Evolutionary conservation across 1,140 invertebrate genomes (phyloP), one percentile per base, ranked within the genome.

Genomic region (Araneus ventricosus): DNA sequence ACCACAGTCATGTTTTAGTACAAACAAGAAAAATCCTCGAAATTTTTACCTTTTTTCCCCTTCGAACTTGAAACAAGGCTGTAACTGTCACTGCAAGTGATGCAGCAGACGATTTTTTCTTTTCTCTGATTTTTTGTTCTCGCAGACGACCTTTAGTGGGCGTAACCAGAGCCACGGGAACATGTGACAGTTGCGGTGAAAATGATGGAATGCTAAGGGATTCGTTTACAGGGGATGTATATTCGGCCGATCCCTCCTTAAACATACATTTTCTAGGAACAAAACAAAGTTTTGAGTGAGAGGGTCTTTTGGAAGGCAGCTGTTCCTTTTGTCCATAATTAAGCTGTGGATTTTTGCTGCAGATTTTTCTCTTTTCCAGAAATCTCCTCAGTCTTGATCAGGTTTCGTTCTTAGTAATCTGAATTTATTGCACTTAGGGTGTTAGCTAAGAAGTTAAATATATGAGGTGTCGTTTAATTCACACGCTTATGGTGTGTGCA

Each of bases 151-250:
- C 52, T 87, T 84, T 82, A 52, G 85, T 79, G 75, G 63, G 70
- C 67, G 70, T 79, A 59, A 90, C 61, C 39, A 22, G 67, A 75
- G 63, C 34, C 30, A 41, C 3, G 75, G 59, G 89, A 37, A 67
- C 89, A 41, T 61, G 79, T 91, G 89, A 84, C 89, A 91, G 89
- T 52, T 41, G 80, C 89, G 37, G 52, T n/a, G 37, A 82, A 84
- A 61, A 91, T 91, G 89, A 91, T 91, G 89, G 89, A 91, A 91
- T 91, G 89, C 80, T 37, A 41, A 27, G 45, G 61, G 86, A 88
- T 88, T 88, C 86, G 59, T 34, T 88, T 88, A 59, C 30, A 37
- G 57, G 70, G 34, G 70, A 34, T 75, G 70, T 75, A 75, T 75
- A 75, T 37, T 20, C 70, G 30, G 7, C n/a, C n/a, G 22, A 90